These are phyloP conservation scores for Cyphomyrmex costatus DNA, from an alignment of 1,140 invertebrate genomes.

Conservation along the genomic window DNA sequence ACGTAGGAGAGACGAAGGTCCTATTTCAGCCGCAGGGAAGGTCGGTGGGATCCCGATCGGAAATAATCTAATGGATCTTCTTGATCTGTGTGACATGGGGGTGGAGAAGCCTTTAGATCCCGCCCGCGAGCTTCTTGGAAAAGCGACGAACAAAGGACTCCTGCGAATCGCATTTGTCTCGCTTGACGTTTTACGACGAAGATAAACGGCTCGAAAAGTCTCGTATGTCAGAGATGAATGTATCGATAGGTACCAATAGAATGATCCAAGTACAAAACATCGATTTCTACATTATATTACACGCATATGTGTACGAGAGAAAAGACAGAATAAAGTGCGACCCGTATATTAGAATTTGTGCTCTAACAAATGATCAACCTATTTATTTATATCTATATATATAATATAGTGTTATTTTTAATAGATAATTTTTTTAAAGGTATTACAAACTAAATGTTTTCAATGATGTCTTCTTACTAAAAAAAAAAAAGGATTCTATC, in stretches of 20 bases:
- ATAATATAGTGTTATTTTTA: conserved; percentile 8
- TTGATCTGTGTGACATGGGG: conserved; percentile 50
- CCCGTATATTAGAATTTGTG: neutral
- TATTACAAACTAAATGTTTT: neutral
- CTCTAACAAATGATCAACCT: neutral
- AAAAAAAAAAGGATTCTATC: neutral
- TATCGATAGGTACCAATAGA: conserved; percentile 37
- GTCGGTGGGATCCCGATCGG: conserved; percentile 53
- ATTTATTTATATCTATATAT: conserved; percentile 1
- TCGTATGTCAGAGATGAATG: conserved; percentile 43
- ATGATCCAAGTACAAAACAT: neutral
- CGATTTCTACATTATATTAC: conserved; percentile 11
- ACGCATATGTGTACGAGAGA: neutral
- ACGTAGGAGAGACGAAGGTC: conserved; percentile 28
- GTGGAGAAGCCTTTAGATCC: conserved; percentile 43
- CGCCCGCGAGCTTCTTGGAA: conserved; percentile 27
- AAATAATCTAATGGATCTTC: conserved; percentile 62
- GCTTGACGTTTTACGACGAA: conserved; percentile 46
- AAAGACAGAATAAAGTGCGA: neutral
- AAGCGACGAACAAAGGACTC: conserved; percentile 55
- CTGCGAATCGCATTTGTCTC: conserved; percentile 44
- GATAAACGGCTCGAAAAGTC: conserved; percentile 53
- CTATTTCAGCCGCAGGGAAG: conserved; percentile 39
- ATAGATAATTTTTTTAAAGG: neutral
- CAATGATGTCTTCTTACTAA: neutral